A percentile compares a stretch with the other conserved stretches of the same genome.
phyloP scores from a whole-genome alignment of 2,797 vertebrate genomes.

The Syngnathus rostellatus region DNA sequence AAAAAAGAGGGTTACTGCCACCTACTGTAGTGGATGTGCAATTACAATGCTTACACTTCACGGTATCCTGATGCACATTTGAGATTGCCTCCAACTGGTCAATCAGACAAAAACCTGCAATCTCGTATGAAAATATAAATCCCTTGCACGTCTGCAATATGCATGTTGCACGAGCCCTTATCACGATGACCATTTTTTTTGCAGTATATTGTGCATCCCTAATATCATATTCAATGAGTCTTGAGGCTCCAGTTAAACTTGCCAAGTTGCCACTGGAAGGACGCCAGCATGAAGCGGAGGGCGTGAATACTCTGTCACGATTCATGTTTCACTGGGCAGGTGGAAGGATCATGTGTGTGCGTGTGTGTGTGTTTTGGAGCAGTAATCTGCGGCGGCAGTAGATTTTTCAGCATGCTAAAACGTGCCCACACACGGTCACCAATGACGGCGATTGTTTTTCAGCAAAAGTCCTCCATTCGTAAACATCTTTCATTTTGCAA shows the following conservation, averaged over 20 bases:
- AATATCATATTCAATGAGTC: not conserved
- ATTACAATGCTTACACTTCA: too few relatives aligned
- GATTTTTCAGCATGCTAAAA: slow-evolving; percentile 1
- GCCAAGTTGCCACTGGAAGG: slow-evolving; percentile 20
- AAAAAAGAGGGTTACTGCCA: too few relatives aligned
- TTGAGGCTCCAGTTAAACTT: slow-evolving; percentile 16
- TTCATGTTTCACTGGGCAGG: slow-evolving; percentile 28
- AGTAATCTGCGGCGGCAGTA: slow-evolving; percentile 7
- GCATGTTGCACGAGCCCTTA: too few relatives aligned
- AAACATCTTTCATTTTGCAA: not conserved
- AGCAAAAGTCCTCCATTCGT: not conserved
- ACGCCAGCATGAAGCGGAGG: slow-evolving; percentile 11
- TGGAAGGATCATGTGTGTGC: slow-evolving; percentile 13
- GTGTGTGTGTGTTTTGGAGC: slow-evolving; percentile 5
- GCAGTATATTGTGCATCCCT: too few relatives aligned
- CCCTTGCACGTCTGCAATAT: too few relatives aligned
- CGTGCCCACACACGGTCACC: not conserved
- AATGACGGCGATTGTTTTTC: not conserved
- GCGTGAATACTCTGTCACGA: slow-evolving; percentile 10
- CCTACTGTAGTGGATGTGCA: too few relatives aligned
- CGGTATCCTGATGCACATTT: too few relatives aligned
- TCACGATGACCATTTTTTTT: too few relatives aligned
- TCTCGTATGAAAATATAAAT: too few relatives aligned
- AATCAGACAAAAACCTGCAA: too few relatives aligned
- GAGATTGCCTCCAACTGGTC: too few relatives aligned